Percentiles rank a stretch among this genome's conserved stretches.
Evolutionary conservation across 2,888 invertebrate species (phyloP).

Genomic region (Tetanocera ferruginea): DNA sequence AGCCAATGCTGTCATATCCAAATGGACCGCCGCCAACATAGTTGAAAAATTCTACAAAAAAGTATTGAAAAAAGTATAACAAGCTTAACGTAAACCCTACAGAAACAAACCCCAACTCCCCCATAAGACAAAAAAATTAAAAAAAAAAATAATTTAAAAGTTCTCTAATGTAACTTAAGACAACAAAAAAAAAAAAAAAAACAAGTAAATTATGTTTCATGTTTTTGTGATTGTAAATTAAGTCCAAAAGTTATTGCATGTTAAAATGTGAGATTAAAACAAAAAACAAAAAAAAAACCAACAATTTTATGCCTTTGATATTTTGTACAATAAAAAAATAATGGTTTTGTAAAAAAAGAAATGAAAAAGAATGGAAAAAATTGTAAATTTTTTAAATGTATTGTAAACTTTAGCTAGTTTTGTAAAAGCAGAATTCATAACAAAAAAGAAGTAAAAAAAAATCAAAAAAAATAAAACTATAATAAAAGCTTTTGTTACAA

Average conservation of each 20-base stretch:
- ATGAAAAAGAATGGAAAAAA: slow-evolving; percentile 51
- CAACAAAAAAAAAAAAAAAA: background rate
- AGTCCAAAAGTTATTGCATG: slow-evolving; percentile 41
- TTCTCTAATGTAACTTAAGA: background rate
- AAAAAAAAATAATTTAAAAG: slow-evolving; percentile 4
- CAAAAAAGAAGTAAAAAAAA: slow-evolving; percentile 17
- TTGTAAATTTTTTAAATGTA: slow-evolving; percentile 45
- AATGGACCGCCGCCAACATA: slow-evolving; percentile 95
- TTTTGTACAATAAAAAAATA: slow-evolving; percentile 35
- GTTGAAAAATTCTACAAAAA: slow-evolving; percentile 44
- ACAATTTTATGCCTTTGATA: slow-evolving; percentile 33
- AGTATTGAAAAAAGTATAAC: background rate
- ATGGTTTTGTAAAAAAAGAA: slow-evolving; percentile 25
- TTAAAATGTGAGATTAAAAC: slow-evolving; percentile 18
- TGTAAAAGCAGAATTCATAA: slow-evolving; percentile 25
- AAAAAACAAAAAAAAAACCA: slow-evolving; percentile 5
- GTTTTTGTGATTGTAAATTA: slow-evolving; percentile 43
- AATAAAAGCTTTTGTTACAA: background rate
- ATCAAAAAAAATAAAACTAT: slow-evolving; percentile 7
- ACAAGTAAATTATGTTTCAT: background rate
- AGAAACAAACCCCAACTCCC: background rate
- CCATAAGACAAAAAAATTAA: slow-evolving; percentile 29
- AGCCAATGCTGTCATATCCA: slow-evolving; percentile 90
- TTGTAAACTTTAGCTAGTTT: slow-evolving; percentile 28
- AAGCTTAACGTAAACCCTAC: background rate